Conservation (phyloP, 2,888 invertebrate genomes). For the Drosophila vallismaia region DNA sequence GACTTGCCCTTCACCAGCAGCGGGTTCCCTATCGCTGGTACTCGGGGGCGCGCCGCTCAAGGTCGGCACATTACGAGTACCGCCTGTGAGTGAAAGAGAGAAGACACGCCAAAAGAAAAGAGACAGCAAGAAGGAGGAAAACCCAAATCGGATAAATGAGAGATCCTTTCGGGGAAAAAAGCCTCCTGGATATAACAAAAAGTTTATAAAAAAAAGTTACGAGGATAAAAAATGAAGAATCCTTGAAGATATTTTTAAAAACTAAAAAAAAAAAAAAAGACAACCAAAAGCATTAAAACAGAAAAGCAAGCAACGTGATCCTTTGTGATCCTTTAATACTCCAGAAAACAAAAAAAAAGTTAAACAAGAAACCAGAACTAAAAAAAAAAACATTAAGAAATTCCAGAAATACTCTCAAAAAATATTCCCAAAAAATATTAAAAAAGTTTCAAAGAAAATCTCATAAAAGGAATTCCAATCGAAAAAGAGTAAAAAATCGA, state of each 20-base stretch:
- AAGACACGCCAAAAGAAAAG: constrained; percentile 13
- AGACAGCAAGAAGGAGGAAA: neutral
- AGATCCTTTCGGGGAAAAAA: neutral
- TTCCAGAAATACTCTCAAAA: too few relatives aligned
- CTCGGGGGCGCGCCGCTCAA: constrained; percentile 82
- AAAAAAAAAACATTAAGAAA: neutral
- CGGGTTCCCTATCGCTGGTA: constrained; percentile 82
- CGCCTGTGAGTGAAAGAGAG: constrained; percentile 70
- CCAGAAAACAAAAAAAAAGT: neutral
- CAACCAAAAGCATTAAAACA: neutral
- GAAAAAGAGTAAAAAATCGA: too few relatives aligned
- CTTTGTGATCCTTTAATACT: neutral
- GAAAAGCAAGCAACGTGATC: neutral
- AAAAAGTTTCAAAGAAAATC: neutral
- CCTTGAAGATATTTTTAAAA: neutral
- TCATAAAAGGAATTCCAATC: too few relatives aligned
- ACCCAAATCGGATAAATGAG: neutral
- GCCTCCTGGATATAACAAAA: neutral
- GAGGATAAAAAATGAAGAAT: neutral
- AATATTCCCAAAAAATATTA: too few relatives aligned
- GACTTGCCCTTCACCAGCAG: constrained; percentile 58
- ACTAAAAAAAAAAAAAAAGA: neutral
- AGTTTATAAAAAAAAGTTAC: neutral
- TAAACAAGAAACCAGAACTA: neutral
- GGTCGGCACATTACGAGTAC: constrained; percentile 83